Evolutionary conservation across 1,140 invertebrate species (phyloP), one percentile per base, ranked within the genome.

Genomic region (Gonatopus flavifemur): DNA sequence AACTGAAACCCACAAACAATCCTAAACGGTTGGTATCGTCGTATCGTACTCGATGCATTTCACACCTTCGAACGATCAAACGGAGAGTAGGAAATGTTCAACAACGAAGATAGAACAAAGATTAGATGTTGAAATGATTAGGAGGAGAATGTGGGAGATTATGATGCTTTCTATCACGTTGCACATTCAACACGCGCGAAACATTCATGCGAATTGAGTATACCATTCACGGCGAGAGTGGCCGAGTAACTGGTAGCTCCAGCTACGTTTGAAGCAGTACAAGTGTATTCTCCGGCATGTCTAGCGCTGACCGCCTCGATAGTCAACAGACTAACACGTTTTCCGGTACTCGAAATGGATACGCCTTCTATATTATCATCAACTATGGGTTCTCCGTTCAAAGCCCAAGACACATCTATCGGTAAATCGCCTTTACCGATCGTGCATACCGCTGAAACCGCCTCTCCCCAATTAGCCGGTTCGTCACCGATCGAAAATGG

Each of bases 241-340:
- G 86, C 80, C 32, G 86, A 84, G 66, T 86, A 84, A 64, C 82
- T 85, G 38, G 82, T 82, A 55, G 74, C 75, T 49, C 86, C 87
- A 55, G 86, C 88, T 19, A 72, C 74, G 73, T 91, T 91, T 40
- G 82, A 82, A 57, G 86, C 89, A 37, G 82, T 82, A 79, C 91
- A 92, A 38, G 89, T 87, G 73, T 93, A 93, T 70, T 89, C 88
- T 38, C 89, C 89, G 31, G 82, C 83, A 75, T 91, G 88, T 63
- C 83, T 81, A 38, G 88, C 86, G 57, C 83, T 85, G 44, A 87
- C 86, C 10, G 86, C 83, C 49, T 88, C 84, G 48, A 94, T 93
- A 21, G 84, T 85, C 48, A 96, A 75, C 59, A 91, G 78, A 45
- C 84, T 86, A 48, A 85, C 86, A 65, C 85, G 83, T 53, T 85